Percentiles rank a stretch among this genome's conserved stretches.
Evolutionary conservation across 2,113 vertebrate genomes (phyloP).

Genomic region (Phalacrocorax pelagicus): DNA sequence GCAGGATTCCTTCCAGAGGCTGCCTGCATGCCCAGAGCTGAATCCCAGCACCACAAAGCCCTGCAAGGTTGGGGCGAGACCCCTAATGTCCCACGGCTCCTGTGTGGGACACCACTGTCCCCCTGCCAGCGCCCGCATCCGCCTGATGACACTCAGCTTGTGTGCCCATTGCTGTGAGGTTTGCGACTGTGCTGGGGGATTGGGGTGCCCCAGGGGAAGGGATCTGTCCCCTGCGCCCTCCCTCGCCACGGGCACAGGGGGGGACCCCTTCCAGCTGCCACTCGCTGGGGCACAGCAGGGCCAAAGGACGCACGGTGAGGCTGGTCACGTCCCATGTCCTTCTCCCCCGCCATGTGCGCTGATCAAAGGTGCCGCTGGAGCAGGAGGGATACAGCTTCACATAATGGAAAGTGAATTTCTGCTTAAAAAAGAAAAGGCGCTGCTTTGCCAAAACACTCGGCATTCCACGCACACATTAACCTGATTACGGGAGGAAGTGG

Average conservation of each 20-base stretch:
- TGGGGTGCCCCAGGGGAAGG: not conserved
- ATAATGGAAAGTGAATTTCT: conserved; percentile 58
- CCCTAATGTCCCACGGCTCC: not conserved
- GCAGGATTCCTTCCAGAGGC: not conserved
- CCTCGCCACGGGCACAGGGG: not conserved
- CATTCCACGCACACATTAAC: conserved; percentile 85
- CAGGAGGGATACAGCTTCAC: conserved; percentile 33
- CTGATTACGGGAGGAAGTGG: conserved; percentile 75
- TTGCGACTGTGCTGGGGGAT: not conserved
- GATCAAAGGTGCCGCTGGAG: conserved; percentile 56
- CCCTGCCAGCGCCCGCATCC: not conserved
- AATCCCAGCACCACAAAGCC: not conserved
- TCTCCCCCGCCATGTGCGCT: conserved; percentile 1
- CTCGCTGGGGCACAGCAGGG: conserved; percentile 9
- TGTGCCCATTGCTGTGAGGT: not conserved
- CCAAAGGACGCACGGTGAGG: conserved; percentile 30
- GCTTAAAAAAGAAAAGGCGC: conserved; percentile 2
- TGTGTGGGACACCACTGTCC: conserved; percentile 64
- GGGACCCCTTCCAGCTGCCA: not conserved
- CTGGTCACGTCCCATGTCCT: conserved; percentile 34
- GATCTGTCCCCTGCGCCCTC: not conserved
- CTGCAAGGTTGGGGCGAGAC: not conserved
- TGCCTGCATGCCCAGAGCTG: not conserved
- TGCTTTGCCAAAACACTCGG: conserved; percentile 67
- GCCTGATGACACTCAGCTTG: accelerated